phyloP scores from a whole-genome alignment of 37 sponge, comb jelly and placozoan species.

The Halichondria panicea region DNA sequence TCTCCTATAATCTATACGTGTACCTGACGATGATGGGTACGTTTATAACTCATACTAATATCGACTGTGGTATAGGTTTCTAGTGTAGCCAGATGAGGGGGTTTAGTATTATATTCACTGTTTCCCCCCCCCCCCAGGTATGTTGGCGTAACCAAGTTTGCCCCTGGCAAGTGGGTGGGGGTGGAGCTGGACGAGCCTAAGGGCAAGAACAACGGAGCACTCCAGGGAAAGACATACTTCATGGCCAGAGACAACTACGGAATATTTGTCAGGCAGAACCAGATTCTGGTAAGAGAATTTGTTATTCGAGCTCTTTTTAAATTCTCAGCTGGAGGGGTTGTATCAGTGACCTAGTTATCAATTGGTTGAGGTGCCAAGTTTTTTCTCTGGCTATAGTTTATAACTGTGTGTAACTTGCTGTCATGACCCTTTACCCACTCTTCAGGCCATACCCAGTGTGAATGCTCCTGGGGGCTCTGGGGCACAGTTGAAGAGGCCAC shows the following conservation, averaged over 20 bases:
- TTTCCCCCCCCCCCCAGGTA: slow-evolving; percentile 24
- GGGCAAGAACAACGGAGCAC: slow-evolving; percentile 90
- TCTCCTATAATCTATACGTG: no score
- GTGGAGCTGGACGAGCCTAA: slow-evolving; percentile 81
- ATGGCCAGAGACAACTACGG: slow-evolving; percentile 82
- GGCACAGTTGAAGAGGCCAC: no score
- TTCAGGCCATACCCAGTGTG: no score
- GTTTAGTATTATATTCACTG: not conserved
- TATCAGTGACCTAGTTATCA: not conserved
- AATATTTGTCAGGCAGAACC: slow-evolving; percentile 79
- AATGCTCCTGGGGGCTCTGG: no score
- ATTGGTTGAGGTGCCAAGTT: no score
- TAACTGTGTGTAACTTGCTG: no score
- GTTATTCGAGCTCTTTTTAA: not conserved
- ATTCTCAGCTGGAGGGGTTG: no score
- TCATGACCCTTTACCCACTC: no score
- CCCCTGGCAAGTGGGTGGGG: slow-evolving; percentile 97
- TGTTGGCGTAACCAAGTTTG: slow-evolving; percentile 87
- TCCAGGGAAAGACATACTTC: slow-evolving; percentile 88
- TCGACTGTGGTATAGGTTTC: no score
- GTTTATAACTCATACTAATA: no score
- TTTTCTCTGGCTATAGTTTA: no score
- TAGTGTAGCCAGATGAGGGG: not conserved
- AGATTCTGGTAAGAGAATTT: slow-evolving; percentile 39
- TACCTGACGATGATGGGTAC: no score